Evolutionary conservation across 2,113 vertebrate genomes (phyloP), one percentile per base, ranked within the genome.

Genomic region (Nycticebus coucang): DNA sequence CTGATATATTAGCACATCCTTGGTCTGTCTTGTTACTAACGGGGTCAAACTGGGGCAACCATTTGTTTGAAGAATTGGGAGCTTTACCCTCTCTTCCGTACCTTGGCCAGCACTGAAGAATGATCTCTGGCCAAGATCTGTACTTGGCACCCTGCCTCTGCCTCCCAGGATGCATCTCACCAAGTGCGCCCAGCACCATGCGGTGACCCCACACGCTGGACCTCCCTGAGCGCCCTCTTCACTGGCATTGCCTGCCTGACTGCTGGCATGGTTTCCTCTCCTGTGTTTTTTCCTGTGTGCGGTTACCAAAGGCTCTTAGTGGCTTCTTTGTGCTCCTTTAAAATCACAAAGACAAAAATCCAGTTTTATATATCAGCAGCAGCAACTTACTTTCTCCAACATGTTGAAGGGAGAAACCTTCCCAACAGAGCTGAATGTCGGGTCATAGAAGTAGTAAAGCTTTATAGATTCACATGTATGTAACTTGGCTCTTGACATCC

Each of bases 111-210:
- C 22, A 84, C 50, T 6, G 13, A n/a, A 17, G 21, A 53, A 41
- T 9, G 3, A 71, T 8, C 41, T 10, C 69, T 77, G 86, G 77
- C 57, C 33, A 57, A 66, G 66, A 75, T 15, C 4, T 60, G 21
- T n/a, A 3, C 66, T 17, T 10, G 13, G 41, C 1, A 0, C 41
- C 37, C 45, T 53, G 59, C 35, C 71, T 89, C 26, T 60, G 55
- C 66, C 77, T 94, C 55, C 89, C 89, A 72, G n/a, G 18, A 50
- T 93, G 59, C 37, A 35, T 57, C 82, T 88, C 4, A 7, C 82
- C n/a, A 8, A 2, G 4, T 12, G 17, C 4, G 0, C 35, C 81
- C 50, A 14, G 18, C 68, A 14, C 37, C 41, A 2, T 55, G 30
- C 11, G n/a, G 18, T 5, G 4, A 50, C 55, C 62, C 7, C 17